These are phyloP conservation scores for Apodemus speciosus DNA, from an alignment of 2,113 vertebrate genomes.

Conservation along the genomic window DNA sequence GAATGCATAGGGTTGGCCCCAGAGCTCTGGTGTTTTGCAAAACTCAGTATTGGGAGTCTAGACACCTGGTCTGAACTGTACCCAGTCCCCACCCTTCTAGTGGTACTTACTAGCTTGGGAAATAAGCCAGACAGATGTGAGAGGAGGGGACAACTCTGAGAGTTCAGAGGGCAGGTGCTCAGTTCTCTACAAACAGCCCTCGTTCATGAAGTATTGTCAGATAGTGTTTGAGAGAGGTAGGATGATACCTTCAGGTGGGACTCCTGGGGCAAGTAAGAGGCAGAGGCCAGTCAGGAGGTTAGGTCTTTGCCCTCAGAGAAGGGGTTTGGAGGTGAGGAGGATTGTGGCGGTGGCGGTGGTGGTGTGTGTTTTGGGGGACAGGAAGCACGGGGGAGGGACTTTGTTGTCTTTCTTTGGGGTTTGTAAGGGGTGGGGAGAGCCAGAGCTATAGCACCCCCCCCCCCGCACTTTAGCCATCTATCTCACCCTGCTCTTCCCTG, in stretches of 20 bases:
- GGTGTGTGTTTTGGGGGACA: background rate
- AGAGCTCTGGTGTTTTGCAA: conserved; percentile 30
- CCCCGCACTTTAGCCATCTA: background rate
- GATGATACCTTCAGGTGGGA: background rate
- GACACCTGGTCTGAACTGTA: conserved; percentile 11
- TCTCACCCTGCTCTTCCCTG: background rate
- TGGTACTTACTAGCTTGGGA: background rate
- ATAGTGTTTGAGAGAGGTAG: background rate
- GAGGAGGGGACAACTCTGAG: background rate
- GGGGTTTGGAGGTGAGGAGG: background rate
- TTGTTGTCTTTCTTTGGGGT: background rate
- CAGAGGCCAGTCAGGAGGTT: background rate
- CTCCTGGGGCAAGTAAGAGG: conserved; percentile 8
- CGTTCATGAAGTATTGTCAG: background rate
- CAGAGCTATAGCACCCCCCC: background rate
- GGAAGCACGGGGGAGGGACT: no score
- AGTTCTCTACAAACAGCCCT: background rate
- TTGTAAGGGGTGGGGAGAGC: background rate
- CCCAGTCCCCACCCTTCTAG: background rate
- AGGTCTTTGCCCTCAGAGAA: conserved; percentile 32
- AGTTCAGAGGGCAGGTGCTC: background rate
- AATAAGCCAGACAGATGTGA: background rate
- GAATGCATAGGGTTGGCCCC: background rate
- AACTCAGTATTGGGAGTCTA: background rate
- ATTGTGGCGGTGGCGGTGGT: background rate